A percentile compares a stretch with the other conserved stretches of the same genome.
Evolutionary conservation across 1,140 invertebrate species (phyloP).

Genomic region (Drosophila eugracilis): DNA sequence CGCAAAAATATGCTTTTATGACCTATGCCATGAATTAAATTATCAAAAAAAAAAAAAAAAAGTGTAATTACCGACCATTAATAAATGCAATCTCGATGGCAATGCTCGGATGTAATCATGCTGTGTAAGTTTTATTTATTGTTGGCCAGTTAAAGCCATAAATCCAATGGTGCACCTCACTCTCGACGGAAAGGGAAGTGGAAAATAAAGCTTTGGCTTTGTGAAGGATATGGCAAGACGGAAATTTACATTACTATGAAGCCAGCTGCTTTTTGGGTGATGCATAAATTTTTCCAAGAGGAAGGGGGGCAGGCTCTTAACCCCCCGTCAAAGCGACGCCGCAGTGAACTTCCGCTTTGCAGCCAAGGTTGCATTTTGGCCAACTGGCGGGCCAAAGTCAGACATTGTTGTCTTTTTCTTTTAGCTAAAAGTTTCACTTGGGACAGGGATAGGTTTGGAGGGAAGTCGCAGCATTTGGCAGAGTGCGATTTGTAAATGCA

Average conservation of each 20-base stretch:
- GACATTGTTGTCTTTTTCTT: constrained; percentile 54
- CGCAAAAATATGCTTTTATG: constrained; percentile 27
- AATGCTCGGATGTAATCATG: constrained; percentile 28
- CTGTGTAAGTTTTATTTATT: constrained; percentile 49
- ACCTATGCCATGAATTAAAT: constrained; percentile 2
- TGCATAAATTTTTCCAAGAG: constrained; percentile 25
- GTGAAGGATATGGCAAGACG: constrained; percentile 47
- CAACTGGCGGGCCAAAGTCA: constrained; percentile 39
- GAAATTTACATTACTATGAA: constrained; percentile 39
- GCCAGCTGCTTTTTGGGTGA: constrained; percentile 41
- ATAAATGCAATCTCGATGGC: constrained; percentile 33
- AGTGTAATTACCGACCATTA: constrained; percentile 39
- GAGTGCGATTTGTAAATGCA: constrained; percentile 52
- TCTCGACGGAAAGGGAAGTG: constrained; percentile 24
- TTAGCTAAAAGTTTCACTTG: constrained; percentile 40
- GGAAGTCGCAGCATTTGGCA: constrained; percentile 26
- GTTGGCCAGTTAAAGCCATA: constrained; percentile 42
- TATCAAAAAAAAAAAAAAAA: constrained; percentile 30
- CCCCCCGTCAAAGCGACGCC: constrained; percentile 48
- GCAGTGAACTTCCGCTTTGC: constrained; percentile 72
- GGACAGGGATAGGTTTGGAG: constrained; percentile 5
- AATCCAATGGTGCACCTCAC: constrained; percentile 16
- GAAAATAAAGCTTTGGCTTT: constrained; percentile 35
- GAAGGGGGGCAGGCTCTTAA: background rate
- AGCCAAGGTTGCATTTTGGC: constrained; percentile 73